phyloP scores from a whole-genome alignment of 2,113 vertebrate species.

The Columba livia region DNA sequence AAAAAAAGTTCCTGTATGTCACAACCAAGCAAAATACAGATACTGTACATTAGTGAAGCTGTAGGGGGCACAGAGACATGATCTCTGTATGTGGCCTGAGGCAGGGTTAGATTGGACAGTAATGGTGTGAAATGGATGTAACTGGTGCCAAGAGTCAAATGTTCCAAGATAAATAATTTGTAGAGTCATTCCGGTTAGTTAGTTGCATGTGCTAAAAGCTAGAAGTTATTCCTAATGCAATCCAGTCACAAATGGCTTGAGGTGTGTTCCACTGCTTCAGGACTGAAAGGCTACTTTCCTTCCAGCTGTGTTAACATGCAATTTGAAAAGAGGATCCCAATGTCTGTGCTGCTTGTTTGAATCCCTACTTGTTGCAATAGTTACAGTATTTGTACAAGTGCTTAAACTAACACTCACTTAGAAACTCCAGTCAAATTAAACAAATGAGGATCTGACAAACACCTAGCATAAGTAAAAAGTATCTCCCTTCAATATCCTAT shows the following conservation, averaged over 20 bases:
- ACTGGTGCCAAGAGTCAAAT: neutral
- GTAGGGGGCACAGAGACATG: neutral
- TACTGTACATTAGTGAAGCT: neutral
- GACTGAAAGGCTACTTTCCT: neutral
- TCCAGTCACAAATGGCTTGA: neutral
- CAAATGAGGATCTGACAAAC: neutral
- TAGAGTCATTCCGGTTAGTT: neutral
- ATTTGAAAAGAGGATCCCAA: neutral
- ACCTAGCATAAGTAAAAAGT: neutral
- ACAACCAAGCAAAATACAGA: neutral
- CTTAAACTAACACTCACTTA: neutral
- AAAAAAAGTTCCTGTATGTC: neutral
- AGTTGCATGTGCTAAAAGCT: neutral
- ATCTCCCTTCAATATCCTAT: neutral
- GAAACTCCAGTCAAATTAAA: neutral
- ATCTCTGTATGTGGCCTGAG: neutral
- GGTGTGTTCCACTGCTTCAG: neutral
- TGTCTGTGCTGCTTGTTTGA: neutral
- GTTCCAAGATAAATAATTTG: neutral
- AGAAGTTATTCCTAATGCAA: neutral
- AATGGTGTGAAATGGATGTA: neutral
- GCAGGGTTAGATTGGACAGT: neutral
- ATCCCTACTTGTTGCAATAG: neutral
- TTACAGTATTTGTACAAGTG: neutral
- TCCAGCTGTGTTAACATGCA: neutral